Percentiles rank a stretch among this genome's conserved stretches.
Conservation (phyloP, 2,797 vertebrate genomes). For the Poeciliopsis presidionis region DNA sequence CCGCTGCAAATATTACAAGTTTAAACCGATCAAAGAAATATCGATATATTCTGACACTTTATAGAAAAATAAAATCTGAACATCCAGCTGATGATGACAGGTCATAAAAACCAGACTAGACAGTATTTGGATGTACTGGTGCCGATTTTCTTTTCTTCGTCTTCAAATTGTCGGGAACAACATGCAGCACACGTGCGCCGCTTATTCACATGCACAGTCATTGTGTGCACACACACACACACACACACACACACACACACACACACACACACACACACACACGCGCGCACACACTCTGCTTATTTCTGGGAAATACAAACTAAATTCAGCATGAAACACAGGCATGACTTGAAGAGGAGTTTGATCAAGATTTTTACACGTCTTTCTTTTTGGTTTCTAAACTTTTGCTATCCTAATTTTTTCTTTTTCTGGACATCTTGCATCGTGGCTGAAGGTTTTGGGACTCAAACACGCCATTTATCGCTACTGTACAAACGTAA, state of each 20-base stretch:
- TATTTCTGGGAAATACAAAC: conserved; percentile 6
- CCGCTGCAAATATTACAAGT: conserved; percentile 76
- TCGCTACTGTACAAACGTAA: conserved; percentile 15
- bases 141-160: conserved; percentile 5
- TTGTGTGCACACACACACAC: not conserved
- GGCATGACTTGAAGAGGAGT: conserved; percentile 18
- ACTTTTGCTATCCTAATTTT: not conserved
- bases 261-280: not conserved
- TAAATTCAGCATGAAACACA: conserved; percentile 25
- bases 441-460: not conserved
- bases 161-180: conserved; percentile 22
- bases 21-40: conserved; percentile 53
- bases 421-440: not conserved
- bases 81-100: conserved; percentile 52
- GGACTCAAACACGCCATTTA: conserved; percentile 10
- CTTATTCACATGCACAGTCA: not conserved
- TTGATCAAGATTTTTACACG: not conserved
- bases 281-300: not conserved
- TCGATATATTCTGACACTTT: conserved; percentile 46
- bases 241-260: not conserved
- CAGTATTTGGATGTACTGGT: conserved; percentile 19
- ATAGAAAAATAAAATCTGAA: conserved; percentile 78
- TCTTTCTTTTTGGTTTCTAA: not conserved
- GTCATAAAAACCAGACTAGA: conserved; percentile 43
- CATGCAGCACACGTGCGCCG: conserved; percentile 12